Conservation (phyloP, 2,113 vertebrate genomes). For the Myotis yumanensis region DNA sequence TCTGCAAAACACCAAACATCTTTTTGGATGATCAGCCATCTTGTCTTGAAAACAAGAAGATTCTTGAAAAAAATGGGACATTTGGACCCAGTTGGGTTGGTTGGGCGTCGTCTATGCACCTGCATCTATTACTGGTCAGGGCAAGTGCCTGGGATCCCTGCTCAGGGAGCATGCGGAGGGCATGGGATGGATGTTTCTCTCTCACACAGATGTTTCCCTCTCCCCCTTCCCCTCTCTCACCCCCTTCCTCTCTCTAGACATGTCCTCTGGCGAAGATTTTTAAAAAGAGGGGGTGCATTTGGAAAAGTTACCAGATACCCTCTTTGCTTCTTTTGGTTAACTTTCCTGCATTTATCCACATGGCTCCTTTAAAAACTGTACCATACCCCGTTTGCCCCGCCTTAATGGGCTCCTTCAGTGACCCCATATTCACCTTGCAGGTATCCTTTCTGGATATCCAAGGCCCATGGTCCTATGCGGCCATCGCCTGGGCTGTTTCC, state of each 20-base stretch:
- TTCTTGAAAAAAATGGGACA: not conserved
- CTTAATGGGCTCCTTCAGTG: not conserved
- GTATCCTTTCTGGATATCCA: not conserved
- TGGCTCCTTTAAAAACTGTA: conserved; percentile 14
- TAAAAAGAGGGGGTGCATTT: not conserved
- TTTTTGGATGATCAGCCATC: not conserved
- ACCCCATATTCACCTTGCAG: conserved; percentile 69
- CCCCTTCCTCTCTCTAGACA: not conserved
- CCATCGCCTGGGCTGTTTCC: not conserved
- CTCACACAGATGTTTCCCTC: not conserved
- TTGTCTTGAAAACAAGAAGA: conserved; percentile 8
- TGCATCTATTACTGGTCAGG: too few relatives aligned
- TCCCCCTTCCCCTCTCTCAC: not conserved
- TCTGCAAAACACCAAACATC: not conserved
- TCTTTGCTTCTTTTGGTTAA: not conserved
- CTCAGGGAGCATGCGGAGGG: not conserved
- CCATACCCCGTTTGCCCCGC: not conserved
- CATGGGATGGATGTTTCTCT: too few relatives aligned
- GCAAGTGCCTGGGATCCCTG: not conserved
- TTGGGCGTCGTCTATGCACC: too few relatives aligned
- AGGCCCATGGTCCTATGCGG: not conserved
- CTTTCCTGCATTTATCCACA: not conserved
- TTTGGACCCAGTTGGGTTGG: not conserved
- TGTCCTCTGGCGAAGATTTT: not conserved
- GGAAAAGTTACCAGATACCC: not conserved